Conservation (phyloP, 1,140 invertebrate species). For the Artemia franciscana region DNA sequence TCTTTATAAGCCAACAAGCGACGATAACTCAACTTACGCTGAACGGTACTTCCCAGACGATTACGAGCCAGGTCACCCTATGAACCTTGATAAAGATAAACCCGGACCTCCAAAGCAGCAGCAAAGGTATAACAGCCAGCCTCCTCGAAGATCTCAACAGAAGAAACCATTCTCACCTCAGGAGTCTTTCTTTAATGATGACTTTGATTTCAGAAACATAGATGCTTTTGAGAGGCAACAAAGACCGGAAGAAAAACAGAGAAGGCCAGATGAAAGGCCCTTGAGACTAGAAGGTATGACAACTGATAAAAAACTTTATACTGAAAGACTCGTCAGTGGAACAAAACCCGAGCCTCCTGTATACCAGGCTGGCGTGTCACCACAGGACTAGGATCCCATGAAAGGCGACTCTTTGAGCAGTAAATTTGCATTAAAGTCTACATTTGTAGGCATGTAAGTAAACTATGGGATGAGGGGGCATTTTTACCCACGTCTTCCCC, state of each 20-base stretch:
- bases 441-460: no score
- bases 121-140: neutral
- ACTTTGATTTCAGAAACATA: neutral
- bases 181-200: neutral
- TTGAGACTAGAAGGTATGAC: neutral
- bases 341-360: no score
- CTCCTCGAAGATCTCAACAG: neutral
- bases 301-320: no score
- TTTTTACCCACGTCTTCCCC: no score
- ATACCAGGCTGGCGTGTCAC: no score
- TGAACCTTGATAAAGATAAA: neutral
- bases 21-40: conserved; percentile 63
- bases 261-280: neutral
- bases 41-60: conserved; percentile 33
- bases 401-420: no score
- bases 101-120: neutral
- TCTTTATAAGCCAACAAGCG: conserved; percentile 65
- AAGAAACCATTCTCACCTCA: neutral
- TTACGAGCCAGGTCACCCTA: conserved; percentile 9
- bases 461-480: no score
- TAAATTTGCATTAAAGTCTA: no score
- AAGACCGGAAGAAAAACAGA: neutral
- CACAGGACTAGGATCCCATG: no score
- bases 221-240: neutral
- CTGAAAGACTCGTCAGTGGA: no score